Evolutionary conservation across 2,113 vertebrate genomes (phyloP).

Genomic region (Charadrius vociferus): DNA sequence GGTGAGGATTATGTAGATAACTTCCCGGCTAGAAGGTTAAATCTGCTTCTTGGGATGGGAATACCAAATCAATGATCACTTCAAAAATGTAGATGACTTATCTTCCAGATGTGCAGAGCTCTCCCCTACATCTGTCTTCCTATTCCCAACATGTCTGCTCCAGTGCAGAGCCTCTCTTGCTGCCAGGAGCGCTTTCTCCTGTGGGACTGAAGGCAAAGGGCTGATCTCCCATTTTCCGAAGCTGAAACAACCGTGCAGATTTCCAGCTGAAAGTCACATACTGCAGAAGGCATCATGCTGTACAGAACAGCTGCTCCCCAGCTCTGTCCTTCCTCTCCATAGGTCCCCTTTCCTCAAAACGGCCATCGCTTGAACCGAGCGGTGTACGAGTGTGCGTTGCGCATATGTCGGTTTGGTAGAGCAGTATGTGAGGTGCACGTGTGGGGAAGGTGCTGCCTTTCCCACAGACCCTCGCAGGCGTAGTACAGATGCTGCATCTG

Average conservation of each 20-base stretch:
- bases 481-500: background rate
- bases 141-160: background rate
- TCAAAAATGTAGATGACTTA: background rate
- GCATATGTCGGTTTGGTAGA: background rate
- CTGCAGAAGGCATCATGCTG: background rate
- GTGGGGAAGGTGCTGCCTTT: background rate
- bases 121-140: background rate
- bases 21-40: conserved; percentile 1
- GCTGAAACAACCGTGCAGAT: background rate
- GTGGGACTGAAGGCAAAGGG: background rate
- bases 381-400: accelerated
- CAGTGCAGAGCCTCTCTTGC: background rate
- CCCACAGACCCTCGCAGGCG: background rate
- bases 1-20: background rate
- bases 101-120: background rate
- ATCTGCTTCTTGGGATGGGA: background rate
- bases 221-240: background rate
- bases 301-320: background rate
- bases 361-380: accelerated
- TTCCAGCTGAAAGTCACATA: background rate
- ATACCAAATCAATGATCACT: background rate
- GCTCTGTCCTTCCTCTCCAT: background rate
- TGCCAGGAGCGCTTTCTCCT: background rate
- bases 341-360: background rate
- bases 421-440: background rate